Percentiles rank a stretch among this genome's conserved stretches.
These are phyloP conservation scores for Cyprinodon variegatus DNA, from an alignment of 2,113 vertebrate genomes.

Conservation along the genomic window DNA sequence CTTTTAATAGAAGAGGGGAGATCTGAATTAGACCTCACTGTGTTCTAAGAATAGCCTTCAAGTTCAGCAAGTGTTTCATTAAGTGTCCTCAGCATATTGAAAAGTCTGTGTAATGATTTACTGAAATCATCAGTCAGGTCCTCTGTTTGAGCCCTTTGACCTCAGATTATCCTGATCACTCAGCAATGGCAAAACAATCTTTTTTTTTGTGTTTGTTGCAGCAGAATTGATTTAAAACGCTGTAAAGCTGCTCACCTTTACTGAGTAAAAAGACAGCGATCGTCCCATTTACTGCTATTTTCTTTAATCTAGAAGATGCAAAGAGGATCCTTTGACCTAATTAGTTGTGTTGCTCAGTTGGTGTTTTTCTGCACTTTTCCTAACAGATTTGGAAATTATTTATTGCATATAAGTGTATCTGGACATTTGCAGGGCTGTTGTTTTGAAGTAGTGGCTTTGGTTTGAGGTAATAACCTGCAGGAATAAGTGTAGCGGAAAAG, in stretches of 20 bases:
- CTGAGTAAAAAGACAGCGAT: slow-evolving; percentile 9
- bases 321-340: slow-evolving; percentile 13
- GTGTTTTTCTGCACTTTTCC: background rate
- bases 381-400: background rate
- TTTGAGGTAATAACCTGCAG: background rate
- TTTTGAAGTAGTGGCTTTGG: background rate
- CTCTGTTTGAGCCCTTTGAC: slow-evolving; percentile 75
- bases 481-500: background rate
- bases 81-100: slow-evolving; percentile 38
- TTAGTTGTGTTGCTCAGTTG: background rate
- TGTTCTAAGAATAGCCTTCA: background rate
- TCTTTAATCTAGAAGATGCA: slow-evolving; percentile 18
- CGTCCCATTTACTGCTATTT: slow-evolving; percentile 1
- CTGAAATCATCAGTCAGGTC: slow-evolving; percentile 63
- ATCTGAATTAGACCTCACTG: background rate
- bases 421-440: background rate
- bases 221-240: slow-evolving; percentile 17
- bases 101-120: slow-evolving; percentile 70
- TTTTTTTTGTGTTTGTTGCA: slow-evolving; percentile 50
- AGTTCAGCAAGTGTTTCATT: slow-evolving; percentile 3
- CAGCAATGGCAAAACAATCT: slow-evolving; percentile 65
- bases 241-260: background rate
- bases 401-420: background rate
- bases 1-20: background rate
- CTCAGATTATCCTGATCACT: slow-evolving; percentile 70